Evolutionary conservation across 2,797 vertebrate genomes (phyloP), one percentile per base, ranked within the genome.

Genomic region (Discoglossus pictus): DNA sequence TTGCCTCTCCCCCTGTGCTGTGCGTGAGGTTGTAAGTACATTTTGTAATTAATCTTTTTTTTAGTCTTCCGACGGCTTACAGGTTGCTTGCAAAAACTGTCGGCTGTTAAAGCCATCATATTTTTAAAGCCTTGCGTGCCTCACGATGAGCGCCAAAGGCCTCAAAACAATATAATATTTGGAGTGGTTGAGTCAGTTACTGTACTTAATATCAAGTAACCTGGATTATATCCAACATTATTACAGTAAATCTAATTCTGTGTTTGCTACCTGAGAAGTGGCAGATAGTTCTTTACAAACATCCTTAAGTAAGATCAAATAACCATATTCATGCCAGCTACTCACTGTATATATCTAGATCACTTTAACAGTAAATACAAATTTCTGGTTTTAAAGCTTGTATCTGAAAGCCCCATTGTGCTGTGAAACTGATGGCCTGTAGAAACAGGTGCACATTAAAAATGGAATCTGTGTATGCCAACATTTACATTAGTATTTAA

Each of bases 381-480:
- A 12, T 21, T 21, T 23, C 4, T 20, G 44, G 23, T 21, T 11
- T 47, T 10, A 47, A 9, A 47, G 12, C 9, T 7, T 18, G 21
- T 47, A 24, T 47, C 12, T 47, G 44, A 47, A 47, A 21, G 44
- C 13, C 23, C 11, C 20, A 23, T 47, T 47, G 44, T 47, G 44
- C 20, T 47, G 10, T 7, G 10, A 17, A 47, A 47, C 18, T 17
- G 18, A 10, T 12, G 44, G 18, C 44, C 23, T 47, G 44, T 47
- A 47, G 44, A 47, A 47, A 47, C 44, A 47, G 18, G 44, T 23
- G 21, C 44, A 47, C 13, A 21, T 47, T 47, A 47, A n/a, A 47
- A 23, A 23, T 23, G 17, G 44, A 24, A 17, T 24, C 23, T 47
- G 16, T 23, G 18, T 6, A 47, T 18, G 20, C 20, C 20, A 47